phyloP scores from a whole-genome alignment of 37 sponge, comb jelly and placozoan genomes.

The Theonella swinhoei region DNA sequence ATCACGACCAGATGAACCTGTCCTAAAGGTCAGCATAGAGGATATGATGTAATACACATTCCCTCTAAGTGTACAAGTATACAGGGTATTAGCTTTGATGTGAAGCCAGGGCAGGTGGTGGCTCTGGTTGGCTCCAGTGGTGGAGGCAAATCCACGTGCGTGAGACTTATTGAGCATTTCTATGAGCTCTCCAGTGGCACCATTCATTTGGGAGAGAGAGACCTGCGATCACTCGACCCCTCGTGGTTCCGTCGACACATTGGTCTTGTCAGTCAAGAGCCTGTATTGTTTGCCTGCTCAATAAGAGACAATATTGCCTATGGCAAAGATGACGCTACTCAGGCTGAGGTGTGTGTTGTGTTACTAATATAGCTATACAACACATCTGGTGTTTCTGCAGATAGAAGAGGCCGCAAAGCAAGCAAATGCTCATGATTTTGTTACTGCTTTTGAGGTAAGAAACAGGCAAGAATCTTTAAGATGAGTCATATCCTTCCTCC shows the following conservation, averaged over 20 bases:
- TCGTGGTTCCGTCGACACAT: slow-evolving; percentile 75
- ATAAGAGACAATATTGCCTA: slow-evolving; percentile 82
- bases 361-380: not conserved
- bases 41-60: too few species aligned
- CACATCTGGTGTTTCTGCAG: slow-evolving; percentile 27
- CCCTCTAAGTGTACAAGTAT: too few species aligned
- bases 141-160: slow-evolving; percentile 88
- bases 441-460: slow-evolving; percentile 79
- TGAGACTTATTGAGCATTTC: slow-evolving; percentile 85
- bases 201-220: slow-evolving; percentile 53
- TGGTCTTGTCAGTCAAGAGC: slow-evolving; percentile 86
- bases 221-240: slow-evolving; percentile 73
- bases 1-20: slow-evolving; percentile 81
- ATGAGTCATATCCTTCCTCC: not conserved
- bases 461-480: not conserved
- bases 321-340: slow-evolving; percentile 73
- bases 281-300: slow-evolving; percentile 84
- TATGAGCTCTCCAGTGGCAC: slow-evolving; percentile 66
- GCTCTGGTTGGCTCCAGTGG: slow-evolving; percentile 92
- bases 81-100: slow-evolving; percentile 68
- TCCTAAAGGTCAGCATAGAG: slow-evolving; percentile 66
- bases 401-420: slow-evolving; percentile 77
- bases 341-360: slow-evolving; percentile 46
- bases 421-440: slow-evolving; percentile 90
- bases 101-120: slow-evolving; percentile 80